Percentiles rank a stretch among this genome's conserved stretches.
Evolutionary conservation across 2,888 invertebrate genomes (phyloP).

Genomic region (Onchidella celtica): DNA sequence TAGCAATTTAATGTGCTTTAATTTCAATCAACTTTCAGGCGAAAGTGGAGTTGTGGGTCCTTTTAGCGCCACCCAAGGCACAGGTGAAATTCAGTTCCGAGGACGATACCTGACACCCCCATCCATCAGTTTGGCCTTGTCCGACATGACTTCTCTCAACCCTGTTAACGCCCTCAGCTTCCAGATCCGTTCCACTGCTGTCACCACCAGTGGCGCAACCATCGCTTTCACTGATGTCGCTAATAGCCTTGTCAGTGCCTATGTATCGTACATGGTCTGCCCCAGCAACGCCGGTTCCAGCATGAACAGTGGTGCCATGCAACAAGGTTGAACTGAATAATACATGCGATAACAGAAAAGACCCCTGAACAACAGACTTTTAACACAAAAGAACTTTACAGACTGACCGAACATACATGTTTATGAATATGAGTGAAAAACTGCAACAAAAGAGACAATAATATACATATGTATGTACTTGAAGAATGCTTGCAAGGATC

Average conservation of each 20-base stretch:
- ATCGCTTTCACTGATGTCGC: neutral
- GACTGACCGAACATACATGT: no score
- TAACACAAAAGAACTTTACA: no score
- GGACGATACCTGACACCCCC: neutral
- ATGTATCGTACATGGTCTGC: constrained; percentile 25
- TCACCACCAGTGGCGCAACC: neutral
- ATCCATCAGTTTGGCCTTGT: constrained; percentile 12
- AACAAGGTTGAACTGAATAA: no score
- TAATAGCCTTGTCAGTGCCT: neutral
- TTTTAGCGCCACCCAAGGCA: neutral
- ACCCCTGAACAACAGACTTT: no score
- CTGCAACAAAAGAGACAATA: no score
- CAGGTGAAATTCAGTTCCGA: neutral
- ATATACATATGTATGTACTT: no score
- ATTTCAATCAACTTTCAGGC: no score
- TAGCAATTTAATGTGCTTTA: no score
- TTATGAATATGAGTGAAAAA: no score
- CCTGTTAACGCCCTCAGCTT: neutral
- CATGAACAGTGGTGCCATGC: no score
- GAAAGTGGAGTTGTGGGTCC: constrained; percentile 23
- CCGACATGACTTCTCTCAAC: neutral
- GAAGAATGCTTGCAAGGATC: no score
- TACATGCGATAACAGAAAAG: no score
- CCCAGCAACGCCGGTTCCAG: constrained; percentile 10
- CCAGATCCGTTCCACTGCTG: neutral